Evolutionary conservation across 2,888 invertebrate genomes (phyloP).

Genomic region (Philonicus albiceps): DNA sequence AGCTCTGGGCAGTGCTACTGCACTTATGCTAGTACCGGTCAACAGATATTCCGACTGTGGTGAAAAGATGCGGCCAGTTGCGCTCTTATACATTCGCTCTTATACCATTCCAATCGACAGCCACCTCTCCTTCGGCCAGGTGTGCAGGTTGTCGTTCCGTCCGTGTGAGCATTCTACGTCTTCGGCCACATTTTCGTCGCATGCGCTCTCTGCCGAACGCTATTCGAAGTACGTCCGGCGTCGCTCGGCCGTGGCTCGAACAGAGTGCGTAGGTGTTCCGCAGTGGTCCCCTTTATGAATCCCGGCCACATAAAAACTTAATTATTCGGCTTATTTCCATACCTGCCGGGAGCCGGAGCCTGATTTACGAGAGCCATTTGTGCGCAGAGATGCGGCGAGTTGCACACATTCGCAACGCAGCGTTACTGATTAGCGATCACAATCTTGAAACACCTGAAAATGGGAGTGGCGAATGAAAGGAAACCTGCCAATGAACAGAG

Average conservation of each 20-base stretch:
- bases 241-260: neutral
- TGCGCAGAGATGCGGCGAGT: slow-evolving; percentile 8
- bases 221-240: neutral
- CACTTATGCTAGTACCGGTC: neutral
- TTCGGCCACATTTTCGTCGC: neutral
- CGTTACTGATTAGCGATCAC: slow-evolving; percentile 13
- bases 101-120: neutral
- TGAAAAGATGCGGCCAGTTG: neutral
- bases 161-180: neutral
- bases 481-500: slow-evolving; percentile 1
- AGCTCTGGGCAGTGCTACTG: neutral
- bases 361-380: neutral
- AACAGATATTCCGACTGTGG: neutral
- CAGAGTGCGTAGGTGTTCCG: neutral
- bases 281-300: neutral
- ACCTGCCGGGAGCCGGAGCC: neutral
- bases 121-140: neutral
- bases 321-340: neutral
- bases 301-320: neutral
- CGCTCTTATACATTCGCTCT: neutral
- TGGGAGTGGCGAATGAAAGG: slow-evolving; percentile 7
- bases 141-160: neutral
- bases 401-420: slow-evolving; percentile 22
- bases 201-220: neutral
- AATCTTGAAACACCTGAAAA: slow-evolving; percentile 29